Evolutionary conservation across 2,797 vertebrate species (phyloP).

Genomic region (Lycodopsis pacificus): DNA sequence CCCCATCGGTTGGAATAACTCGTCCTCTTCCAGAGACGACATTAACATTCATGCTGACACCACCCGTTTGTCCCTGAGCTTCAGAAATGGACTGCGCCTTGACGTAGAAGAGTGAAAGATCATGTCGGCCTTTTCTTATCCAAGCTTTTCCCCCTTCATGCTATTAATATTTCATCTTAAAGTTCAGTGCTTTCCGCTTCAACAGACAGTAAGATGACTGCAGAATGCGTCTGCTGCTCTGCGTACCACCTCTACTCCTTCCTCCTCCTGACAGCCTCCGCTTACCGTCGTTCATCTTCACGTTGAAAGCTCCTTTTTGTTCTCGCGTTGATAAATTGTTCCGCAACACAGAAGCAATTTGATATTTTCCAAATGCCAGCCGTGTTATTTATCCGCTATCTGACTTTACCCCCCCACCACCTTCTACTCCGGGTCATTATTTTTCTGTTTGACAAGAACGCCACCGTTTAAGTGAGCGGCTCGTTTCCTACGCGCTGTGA

Average conservation of each 20-base stretch:
- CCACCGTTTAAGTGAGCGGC: conserved; percentile 53
- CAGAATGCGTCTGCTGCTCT: conserved; percentile 74
- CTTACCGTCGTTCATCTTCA: conserved; percentile 68
- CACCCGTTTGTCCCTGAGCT: conserved; percentile 41
- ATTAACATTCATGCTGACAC: conserved; percentile 52
- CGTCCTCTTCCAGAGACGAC: conserved; percentile 28
- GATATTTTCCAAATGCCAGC: conserved; percentile 74
- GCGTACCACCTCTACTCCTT: conserved; percentile 44
- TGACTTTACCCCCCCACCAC: conserved; percentile 46
- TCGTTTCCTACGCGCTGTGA: conserved; percentile 61
- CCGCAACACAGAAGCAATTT: conserved; percentile 71
- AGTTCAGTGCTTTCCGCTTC: conserved; percentile 83
- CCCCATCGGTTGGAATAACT: conserved; percentile 23
- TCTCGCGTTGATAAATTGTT: conserved; percentile 68
- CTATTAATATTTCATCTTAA: conserved; percentile 85
- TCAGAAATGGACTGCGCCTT: conserved; percentile 62
- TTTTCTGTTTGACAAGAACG: conserved; percentile 64
- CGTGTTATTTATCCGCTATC: conserved; percentile 75
- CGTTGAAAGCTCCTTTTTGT: conserved; percentile 61
- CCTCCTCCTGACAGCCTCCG: conserved; percentile 52
- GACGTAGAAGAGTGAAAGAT: conserved; percentile 74
- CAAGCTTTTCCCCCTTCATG: conserved; percentile 72
- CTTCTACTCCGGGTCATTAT: conserved; percentile 49
- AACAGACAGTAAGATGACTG: conserved; percentile 81
- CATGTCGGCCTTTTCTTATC: conserved; percentile 72